phyloP scores from a whole-genome alignment of 2,797 vertebrate genomes.

The Odontamblyopus lacepedii region DNA sequence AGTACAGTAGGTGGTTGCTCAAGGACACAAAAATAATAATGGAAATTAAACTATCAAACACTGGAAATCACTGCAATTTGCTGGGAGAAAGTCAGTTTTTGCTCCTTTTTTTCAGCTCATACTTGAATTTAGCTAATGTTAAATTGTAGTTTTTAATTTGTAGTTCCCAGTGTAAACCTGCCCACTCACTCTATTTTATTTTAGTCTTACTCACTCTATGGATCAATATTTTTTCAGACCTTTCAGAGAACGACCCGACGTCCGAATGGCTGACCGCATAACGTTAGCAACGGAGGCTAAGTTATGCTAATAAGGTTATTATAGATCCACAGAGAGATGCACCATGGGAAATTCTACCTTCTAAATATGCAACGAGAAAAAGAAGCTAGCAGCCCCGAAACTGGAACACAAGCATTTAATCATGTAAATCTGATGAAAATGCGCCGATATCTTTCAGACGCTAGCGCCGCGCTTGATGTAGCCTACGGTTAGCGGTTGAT shows the following conservation, averaged over 20 bases:
- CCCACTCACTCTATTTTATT: too few species aligned
- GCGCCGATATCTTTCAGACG: conserved; percentile 47
- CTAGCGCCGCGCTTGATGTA: conserved; percentile 8
- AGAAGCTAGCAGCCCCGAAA: conserved; percentile 36
- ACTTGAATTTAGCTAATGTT: too few species aligned
- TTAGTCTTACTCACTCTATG: too few species aligned
- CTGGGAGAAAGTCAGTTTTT: too few species aligned
- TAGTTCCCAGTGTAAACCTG: too few species aligned
- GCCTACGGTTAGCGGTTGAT: conserved; percentile 5
- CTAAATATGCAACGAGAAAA: conserved; percentile 59
- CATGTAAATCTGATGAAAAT: conserved; percentile 69
- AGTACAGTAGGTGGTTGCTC: too few species aligned
- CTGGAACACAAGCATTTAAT: conserved; percentile 42
- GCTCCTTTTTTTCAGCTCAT: too few species aligned
- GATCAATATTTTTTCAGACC: conserved; percentile 12
- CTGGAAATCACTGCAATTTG: too few species aligned
- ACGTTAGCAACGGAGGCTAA: conserved; percentile 4
- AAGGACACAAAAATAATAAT: too few species aligned
- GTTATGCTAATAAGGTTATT: conserved; percentile 58
- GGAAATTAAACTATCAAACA: too few species aligned
- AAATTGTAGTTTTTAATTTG: too few species aligned
- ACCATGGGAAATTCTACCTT: conserved; percentile 46
- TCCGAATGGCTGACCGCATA: conserved; percentile 30
- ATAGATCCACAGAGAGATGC: conserved; percentile 49
- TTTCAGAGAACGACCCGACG: conserved; percentile 40